Base-by-base conservation (phyloP, 2,113 vertebrate species). In the Anoplopoma fimbria region DNA sequence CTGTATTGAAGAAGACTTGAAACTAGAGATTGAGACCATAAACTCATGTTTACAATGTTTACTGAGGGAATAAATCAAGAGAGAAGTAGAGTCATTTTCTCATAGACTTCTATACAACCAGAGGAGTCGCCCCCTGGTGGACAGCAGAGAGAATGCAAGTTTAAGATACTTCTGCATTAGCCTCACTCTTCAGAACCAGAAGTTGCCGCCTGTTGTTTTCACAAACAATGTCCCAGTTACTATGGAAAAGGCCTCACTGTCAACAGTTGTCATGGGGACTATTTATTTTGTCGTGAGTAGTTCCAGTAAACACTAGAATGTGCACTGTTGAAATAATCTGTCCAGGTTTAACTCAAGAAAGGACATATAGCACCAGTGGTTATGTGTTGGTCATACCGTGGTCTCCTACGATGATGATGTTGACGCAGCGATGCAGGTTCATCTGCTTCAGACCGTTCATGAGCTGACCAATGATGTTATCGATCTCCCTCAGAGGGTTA, bases 371-470 rank as follows among this genome's bases (percentile, higher is more conserved):
- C 2, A 49, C 0, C 47, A 21, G 19, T 49, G 3, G 9, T 10
- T 0, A 13, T 1, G 1, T 0, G 10, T 1, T 3, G 64, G 45
- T 68, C 69, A 0, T 96, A 99, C 98, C 98, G 6, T 99, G 98
- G 77, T 99, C 98, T 77, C 98, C 98, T 17, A 99, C 97, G 70
- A 99, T 94, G 92, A 99, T 97, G 92, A 99, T 94, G 64, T 99
- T 99, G 63, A 97, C 96, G 83, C 98, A 99, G 71, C 97, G 97
- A 75, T 99, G 97, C 9, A 99, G 95, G 74, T 97, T 97, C 93
- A 98, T 92, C 76, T 99, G 98, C 85, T 99, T 99, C 88, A 99
- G 91, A 2, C 98, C 98, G 34, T 99, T 98, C 98, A 99, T 97
- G 85, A 99, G 91, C n/a, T 99, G 97, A 42, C 98, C 98, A 21